phyloP scores from a whole-genome alignment of 2,113 vertebrate genomes.

The Entomyzon cyanotis region DNA sequence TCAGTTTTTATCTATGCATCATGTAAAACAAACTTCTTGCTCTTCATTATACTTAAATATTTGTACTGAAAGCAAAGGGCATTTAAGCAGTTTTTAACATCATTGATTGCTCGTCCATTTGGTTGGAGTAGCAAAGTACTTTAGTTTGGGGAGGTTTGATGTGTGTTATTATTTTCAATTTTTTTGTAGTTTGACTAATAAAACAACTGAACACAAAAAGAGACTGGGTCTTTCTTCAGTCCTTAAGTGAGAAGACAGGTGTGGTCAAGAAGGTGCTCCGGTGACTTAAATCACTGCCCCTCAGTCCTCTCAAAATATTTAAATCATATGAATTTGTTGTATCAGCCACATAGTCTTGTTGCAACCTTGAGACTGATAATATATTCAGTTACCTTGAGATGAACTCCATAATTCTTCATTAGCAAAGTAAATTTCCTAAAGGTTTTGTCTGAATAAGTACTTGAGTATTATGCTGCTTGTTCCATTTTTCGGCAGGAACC shows the following conservation, averaged over 20 bases:
- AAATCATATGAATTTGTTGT: not conserved
- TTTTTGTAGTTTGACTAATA: not conserved
- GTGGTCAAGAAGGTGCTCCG: not conserved
- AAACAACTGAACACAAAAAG: not conserved
- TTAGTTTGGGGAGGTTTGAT: not conserved
- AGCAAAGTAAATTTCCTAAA: not conserved
- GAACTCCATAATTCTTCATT: not conserved
- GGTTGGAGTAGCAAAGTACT: not conserved
- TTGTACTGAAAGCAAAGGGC: not conserved
- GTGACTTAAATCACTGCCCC: not conserved
- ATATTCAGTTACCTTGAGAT: not conserved
- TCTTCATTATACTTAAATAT: not conserved
- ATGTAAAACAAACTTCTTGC: not conserved
- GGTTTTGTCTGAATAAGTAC: not conserved
- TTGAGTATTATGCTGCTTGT: not conserved
- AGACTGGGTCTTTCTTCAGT: not conserved
- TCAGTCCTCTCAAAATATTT: not conserved
- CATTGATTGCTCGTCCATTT: not conserved
- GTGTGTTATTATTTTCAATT: not conserved
- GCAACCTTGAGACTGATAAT: not conserved
- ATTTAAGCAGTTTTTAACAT: not conserved
- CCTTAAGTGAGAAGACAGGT: not conserved
- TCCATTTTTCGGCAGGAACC: not conserved
- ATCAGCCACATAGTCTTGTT: not conserved
- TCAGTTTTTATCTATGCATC: not conserved